Conservation (phyloP, 1,140 invertebrate species). For the Drosophila dunni region DNA sequence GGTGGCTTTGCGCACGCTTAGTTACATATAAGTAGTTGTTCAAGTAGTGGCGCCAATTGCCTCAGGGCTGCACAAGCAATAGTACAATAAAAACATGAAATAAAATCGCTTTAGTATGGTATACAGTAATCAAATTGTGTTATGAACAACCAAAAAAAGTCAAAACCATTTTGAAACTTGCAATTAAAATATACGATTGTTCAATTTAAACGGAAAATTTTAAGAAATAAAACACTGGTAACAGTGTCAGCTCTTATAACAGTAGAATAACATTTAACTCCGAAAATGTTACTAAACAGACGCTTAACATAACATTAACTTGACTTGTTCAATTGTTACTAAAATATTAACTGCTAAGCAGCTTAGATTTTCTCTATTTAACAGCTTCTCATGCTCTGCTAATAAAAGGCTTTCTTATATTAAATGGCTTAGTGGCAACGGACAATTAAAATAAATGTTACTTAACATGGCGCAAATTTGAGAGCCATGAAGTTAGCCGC, state of each 20-base stretch:
- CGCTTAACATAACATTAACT: too few relatives aligned
- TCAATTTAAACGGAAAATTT: too few relatives aligned
- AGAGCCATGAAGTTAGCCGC: constrained; percentile 6
- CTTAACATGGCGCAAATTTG: constrained; percentile 19
- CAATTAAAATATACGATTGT: too few relatives aligned
- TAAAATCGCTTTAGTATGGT: background rate
- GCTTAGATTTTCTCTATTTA: background rate
- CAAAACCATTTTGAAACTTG: too few relatives aligned
- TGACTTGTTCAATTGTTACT: background rate
- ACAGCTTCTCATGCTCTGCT: background rate
- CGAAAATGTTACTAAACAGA: too few relatives aligned
- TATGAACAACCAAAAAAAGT: too few relatives aligned
- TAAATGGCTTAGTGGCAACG: background rate
- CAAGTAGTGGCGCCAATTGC: constrained; percentile 18
- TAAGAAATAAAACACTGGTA: too few relatives aligned
- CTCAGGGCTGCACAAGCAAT: constrained; percentile 12
- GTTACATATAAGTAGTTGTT: constrained; percentile 52
- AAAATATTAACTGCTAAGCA: background rate
- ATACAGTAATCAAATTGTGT: too few relatives aligned
- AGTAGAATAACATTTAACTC: too few relatives aligned
- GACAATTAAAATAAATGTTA: background rate
- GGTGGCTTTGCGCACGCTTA: constrained; percentile 68
- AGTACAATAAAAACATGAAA: background rate
- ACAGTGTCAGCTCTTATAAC: too few relatives aligned
- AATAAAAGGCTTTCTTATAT: too few relatives aligned